A percentile compares a stretch with the other conserved stretches of the same genome.
Conservation (phyloP, 2,888 invertebrate species). For the Acleris literana region DNA sequence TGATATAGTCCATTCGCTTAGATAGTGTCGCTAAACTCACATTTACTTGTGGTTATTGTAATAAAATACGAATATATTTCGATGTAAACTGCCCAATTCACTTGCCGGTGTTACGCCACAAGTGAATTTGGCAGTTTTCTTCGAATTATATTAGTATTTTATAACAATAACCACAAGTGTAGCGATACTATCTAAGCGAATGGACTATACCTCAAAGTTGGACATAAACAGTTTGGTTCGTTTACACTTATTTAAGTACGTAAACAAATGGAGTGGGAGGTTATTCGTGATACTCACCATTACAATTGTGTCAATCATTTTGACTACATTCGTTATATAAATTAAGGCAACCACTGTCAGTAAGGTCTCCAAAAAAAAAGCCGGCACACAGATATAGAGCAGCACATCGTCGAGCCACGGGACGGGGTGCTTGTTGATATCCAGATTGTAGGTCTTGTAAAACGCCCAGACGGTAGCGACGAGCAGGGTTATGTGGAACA, state of each 20-base stretch:
- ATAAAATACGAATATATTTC: too few relatives aligned
- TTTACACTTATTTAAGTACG: not conserved
- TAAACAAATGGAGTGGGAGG: not conserved
- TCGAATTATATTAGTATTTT: too few relatives aligned
- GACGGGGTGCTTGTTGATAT: constrained; percentile 78
- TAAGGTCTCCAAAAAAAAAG: constrained; percentile 84
- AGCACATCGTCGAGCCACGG: constrained; percentile 83
- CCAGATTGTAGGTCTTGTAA: constrained; percentile 78
- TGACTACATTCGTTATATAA: constrained; percentile 59
- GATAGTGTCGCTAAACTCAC: too few relatives aligned
- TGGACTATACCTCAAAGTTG: too few relatives aligned
- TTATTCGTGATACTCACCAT: constrained; percentile 54
- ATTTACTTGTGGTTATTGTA: too few relatives aligned
- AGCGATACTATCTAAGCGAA: too few relatives aligned
- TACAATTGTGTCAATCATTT: constrained; percentile 61
- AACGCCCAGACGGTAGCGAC: constrained; percentile 77
- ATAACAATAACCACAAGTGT: too few relatives aligned
- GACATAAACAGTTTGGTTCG: too few relatives aligned
- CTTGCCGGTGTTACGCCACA: too few relatives aligned
- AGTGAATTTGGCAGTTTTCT: too few relatives aligned
- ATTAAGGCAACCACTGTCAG: constrained; percentile 84
- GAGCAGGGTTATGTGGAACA: constrained; percentile 74
- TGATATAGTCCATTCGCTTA: too few relatives aligned
- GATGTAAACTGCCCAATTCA: too few relatives aligned
- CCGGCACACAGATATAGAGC: constrained; percentile 84